These are phyloP conservation scores for Bombylius discolor DNA, from an alignment of 2,888 invertebrate species.

Conservation along the genomic window DNA sequence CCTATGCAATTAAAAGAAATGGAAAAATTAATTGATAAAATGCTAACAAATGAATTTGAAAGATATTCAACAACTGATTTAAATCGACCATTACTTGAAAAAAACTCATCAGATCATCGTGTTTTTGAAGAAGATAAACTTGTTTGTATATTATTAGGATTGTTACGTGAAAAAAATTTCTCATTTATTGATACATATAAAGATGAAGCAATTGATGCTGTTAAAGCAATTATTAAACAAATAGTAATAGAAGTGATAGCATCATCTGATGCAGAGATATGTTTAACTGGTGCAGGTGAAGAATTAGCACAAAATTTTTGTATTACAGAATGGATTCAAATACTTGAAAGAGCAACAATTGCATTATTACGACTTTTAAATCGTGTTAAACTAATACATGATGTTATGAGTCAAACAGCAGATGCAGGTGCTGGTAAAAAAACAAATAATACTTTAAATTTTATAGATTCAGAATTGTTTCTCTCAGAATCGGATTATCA, in stretches of 20 bases:
- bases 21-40: constrained; percentile 89
- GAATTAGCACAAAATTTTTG: constrained; percentile 42
- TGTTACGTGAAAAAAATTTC: constrained; percentile 74
- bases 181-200: constrained; percentile 77
- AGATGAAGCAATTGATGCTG: constrained; percentile 78
- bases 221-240: constrained; percentile 81
- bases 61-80: constrained; percentile 83
- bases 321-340: constrained; percentile 54
- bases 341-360: constrained; percentile 52
- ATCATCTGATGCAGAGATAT: constrained; percentile 41
- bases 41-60: constrained; percentile 91
- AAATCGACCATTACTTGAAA: constrained; percentile 57
- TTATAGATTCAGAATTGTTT: constrained; percentile 52
- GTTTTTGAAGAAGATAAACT: constrained; percentile 75
- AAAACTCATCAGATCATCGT: constrained; percentile 35
- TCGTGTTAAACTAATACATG: constrained; percentile 59
- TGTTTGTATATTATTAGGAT: constrained; percentile 76
- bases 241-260: constrained; percentile 64
- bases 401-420: constrained; percentile 64
- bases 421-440: constrained; percentile 48
- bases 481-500: constrained; percentile 55
- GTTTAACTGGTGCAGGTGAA: constrained; percentile 40
- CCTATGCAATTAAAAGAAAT: constrained; percentile 93
- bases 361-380: constrained; percentile 55
- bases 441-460: constrained; percentile 41